Percentiles rank a stretch among this genome's conserved stretches.
Conservation (phyloP, 2,888 invertebrate species). For the Sarcophaga rosellei region DNA sequence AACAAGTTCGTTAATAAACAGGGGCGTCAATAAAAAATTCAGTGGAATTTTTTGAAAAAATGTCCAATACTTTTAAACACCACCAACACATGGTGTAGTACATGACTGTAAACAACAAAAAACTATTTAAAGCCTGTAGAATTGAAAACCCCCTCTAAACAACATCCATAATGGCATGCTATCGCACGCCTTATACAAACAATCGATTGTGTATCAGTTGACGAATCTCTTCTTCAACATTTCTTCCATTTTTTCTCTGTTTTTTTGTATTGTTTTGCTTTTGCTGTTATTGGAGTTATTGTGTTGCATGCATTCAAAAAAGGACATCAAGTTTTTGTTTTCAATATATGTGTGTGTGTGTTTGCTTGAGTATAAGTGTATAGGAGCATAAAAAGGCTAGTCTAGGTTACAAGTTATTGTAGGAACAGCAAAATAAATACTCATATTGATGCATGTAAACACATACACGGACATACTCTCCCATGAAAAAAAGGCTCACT, state of each 20-base stretch:
- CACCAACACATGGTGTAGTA: background rate
- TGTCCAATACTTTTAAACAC: background rate
- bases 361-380: background rate
- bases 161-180: background rate
- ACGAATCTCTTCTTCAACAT: conserved; percentile 5
- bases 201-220: conserved; percentile 37
- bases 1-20: background rate
- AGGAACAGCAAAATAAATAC: conserved; percentile 6
- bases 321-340: conserved; percentile 2
- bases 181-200: background rate
- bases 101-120: background rate
- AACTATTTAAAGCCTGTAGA: background rate
- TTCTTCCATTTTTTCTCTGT: background rate
- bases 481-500: background rate
- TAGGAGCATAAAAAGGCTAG: conserved; percentile 37
- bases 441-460: conserved; percentile 1
- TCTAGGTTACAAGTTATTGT: conserved; percentile 52
- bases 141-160: background rate
- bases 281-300: background rate
- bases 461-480: background rate
- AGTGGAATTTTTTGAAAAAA: background rate
- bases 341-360: background rate
- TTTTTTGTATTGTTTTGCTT: background rate
- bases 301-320: conserved; percentile 5
- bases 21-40: conserved; percentile 1